These are phyloP conservation scores for Eumerus sabulonum DNA, from an alignment of 2,888 invertebrate genomes.

Conservation along the genomic window DNA sequence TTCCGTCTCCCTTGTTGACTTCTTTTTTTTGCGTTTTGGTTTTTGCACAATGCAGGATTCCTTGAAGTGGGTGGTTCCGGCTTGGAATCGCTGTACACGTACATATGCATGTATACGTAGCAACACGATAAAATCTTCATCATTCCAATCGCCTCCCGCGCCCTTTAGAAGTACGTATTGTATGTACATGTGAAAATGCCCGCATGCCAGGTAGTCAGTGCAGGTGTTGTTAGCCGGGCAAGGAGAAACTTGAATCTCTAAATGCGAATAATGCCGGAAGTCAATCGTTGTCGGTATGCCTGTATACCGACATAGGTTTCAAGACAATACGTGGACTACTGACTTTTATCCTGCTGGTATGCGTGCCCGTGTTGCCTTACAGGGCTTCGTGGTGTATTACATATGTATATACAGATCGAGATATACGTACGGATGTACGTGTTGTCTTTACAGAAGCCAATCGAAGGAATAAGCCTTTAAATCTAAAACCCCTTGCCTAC, in stretches of 20 bases:
- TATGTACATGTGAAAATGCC: slow-evolving; percentile 36
- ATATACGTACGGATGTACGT: not conserved
- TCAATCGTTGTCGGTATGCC: slow-evolving; percentile 60
- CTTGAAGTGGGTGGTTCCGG: slow-evolving; percentile 11
- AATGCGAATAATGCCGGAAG: slow-evolving; percentile 68
- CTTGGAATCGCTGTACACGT: slow-evolving; percentile 4
- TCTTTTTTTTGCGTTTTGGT: not conserved
- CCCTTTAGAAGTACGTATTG: not conserved
- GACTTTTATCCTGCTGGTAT: too few relatives aligned
- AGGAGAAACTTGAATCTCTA: slow-evolving; percentile 57
- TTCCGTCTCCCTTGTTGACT: slow-evolving; percentile 49
- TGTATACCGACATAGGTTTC: not conserved
- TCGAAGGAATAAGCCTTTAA: slow-evolving; percentile 51
- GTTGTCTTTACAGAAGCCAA: slow-evolving; percentile 14
- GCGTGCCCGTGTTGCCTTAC: not conserved
- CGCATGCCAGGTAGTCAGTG: slow-evolving; percentile 25
- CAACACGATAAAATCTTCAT: slow-evolving; percentile 9
- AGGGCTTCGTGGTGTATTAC: slow-evolving; percentile 25
- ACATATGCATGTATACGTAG: not conserved
- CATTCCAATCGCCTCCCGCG: not conserved
- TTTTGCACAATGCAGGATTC: too few relatives aligned
- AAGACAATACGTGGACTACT: too few relatives aligned
- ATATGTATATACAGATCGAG: too few relatives aligned
- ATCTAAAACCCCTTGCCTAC: slow-evolving; percentile 31
- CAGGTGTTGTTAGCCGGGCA: slow-evolving; percentile 41